These are phyloP conservation scores for Episyrphus balteatus DNA, from an alignment of 1,140 invertebrate genomes.

Conservation along the genomic window DNA sequence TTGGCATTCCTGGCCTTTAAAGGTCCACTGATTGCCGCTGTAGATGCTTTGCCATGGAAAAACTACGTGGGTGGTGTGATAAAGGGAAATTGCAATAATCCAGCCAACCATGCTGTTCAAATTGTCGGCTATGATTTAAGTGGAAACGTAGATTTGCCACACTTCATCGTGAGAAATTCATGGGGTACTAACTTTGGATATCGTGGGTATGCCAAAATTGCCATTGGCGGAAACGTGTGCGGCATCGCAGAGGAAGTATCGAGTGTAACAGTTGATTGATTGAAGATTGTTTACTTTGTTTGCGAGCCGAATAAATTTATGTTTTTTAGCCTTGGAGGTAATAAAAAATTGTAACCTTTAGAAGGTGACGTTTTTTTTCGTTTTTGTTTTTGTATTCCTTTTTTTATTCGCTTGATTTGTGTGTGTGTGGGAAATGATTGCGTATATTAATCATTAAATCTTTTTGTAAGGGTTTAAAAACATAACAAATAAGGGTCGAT, in stretches of 20 bases:
- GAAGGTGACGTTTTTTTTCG: no score
- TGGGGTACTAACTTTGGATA: constrained; percentile 71
- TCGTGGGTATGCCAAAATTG: constrained; percentile 67
- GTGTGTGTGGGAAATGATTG: neutral
- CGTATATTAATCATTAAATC: no score
- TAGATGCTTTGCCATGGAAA: constrained; percentile 79
- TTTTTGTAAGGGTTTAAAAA: no score
- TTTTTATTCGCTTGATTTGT: no score
- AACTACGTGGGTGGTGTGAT: constrained; percentile 80
- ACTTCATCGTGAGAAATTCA: constrained; percentile 78
- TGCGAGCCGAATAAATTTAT: neutral
- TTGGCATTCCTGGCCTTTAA: constrained; percentile 49
- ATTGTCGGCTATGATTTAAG: constrained; percentile 68
- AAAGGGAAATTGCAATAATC: constrained; percentile 61
- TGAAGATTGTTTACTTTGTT: neutral
- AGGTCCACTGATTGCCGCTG: constrained; percentile 67
- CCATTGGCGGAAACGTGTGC: constrained; percentile 67
- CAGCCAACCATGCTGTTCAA: constrained; percentile 71
- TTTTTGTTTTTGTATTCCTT: no score
- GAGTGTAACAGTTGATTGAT: neutral
- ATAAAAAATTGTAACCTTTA: neutral
- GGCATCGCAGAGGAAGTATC: constrained; percentile 49
- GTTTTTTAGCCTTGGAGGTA: neutral
- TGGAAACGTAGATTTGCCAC: constrained; percentile 11
- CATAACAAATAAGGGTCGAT: no score